phyloP scores from a whole-genome alignment of 2,888 invertebrate species.

The Himalopsyche japonica region DNA sequence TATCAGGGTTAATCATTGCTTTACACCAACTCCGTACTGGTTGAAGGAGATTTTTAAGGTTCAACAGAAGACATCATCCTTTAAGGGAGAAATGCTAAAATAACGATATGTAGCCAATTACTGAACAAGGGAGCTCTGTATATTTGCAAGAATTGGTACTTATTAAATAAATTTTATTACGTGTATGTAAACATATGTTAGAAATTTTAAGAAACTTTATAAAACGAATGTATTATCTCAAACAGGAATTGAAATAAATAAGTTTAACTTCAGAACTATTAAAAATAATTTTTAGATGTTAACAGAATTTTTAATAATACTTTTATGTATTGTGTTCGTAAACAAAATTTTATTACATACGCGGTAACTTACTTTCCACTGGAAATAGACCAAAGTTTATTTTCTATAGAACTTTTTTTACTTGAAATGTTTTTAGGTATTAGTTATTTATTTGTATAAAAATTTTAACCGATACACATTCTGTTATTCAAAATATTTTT shows the following conservation, averaged over 20 bases:
- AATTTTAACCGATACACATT: too few species aligned
- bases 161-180: constrained; percentile 28
- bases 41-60: background rate
- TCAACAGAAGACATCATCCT: background rate
- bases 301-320: background rate
- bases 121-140: constrained; percentile 20
- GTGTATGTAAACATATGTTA: constrained; percentile 21
- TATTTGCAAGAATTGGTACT: constrained; percentile 16
- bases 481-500: too few species aligned
- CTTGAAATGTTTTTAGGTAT: too few species aligned
- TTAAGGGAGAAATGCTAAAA: background rate
- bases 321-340: constrained; percentile 1
- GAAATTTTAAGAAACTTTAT: constrained; percentile 24
- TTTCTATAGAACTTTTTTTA: too few species aligned
- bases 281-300: constrained; percentile 13
- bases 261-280: constrained; percentile 36
- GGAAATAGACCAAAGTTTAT: background rate
- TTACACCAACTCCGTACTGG: background rate
- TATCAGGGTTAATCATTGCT: constrained; percentile 5
- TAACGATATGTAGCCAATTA: background rate
- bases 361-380: background rate
- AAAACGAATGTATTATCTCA: constrained; percentile 39
- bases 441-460: too few species aligned
- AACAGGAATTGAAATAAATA: constrained; percentile 41
- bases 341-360: background rate